Evolutionary conservation across 2,888 invertebrate genomes (phyloP), one percentile per base, ranked within the genome.

Genomic region (Odontomyia ornata): DNA sequence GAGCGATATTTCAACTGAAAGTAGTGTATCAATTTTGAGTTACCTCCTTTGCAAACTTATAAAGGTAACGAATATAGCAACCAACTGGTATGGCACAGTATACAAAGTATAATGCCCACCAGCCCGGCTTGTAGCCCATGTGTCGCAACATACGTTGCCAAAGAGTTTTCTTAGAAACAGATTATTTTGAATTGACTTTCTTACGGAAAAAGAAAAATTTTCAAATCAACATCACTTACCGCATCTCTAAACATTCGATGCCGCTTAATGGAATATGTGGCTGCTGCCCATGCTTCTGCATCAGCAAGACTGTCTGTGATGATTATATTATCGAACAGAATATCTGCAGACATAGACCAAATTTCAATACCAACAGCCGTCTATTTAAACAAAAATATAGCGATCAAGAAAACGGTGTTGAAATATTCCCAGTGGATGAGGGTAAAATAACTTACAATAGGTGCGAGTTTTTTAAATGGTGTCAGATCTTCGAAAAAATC

Each of bases 321-420:
- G 79, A 99, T 89, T 76, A 99, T 89, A 88, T 99, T 99, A 88
- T 99, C 99, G 88, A 99, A 99, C 77, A 97, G 88, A 82, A 99
- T 95, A 83, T 92, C 91, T 79, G 95, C 93, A 0, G 97, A 96
- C 97, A 99, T 99, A 4, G 99, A 97, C 99, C 99, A 99, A 80
- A 99, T 88, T 87, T 99, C 99, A 85, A 99, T 92, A 21, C 99
- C 99, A 76, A 99, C 89, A 23, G 98, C 97, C 84, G 91, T 90
- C 97, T 97, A 84, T 23, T 36, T 9, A 86, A 85, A 64, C n/a
- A 2, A 64, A 64, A 28, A 64, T 21, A 15, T 11, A 18, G 21
- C 18, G 13, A 25, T 23, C 13, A 30, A 65, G 18, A 65, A 30
- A 65, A 1, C 36, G n/a, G 13, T 43, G 43, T 13, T 43, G 5